Evolutionary conservation across 2,888 invertebrate genomes (phyloP), one percentile per base, ranked within the genome.

Genomic region (Andrena camellia): DNA sequence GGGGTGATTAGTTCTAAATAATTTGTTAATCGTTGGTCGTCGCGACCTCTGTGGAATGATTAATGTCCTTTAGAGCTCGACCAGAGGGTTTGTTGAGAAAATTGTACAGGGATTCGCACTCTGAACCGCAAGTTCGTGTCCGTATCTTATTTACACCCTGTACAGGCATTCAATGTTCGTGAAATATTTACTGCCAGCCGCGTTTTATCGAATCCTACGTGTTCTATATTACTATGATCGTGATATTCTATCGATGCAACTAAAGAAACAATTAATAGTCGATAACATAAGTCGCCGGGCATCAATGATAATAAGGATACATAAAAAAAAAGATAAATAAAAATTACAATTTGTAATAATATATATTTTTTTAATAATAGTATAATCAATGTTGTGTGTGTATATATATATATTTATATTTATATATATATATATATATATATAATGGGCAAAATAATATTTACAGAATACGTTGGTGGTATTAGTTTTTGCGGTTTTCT

Each of bases 391-490:
- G 90, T 88, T 89, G 90, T 90, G 88, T 90, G 85, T 88, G 88
- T 91, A 88, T 89, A 85, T 85, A 80, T 87, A 70, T 83, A 84
- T 33, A 33, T 31, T 6, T 89, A 85, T 87, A 82, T 84, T 79
- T 89, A 87, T 89, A 86, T 87, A 88, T 90, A 87, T 89, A 85
- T 83, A 72, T 88, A 80, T 74, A 81, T 89, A 88, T 90, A 84
- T 91, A 91, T 90, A 90, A 90, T 89, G 88, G 86, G 91, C 90
- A 91, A 90, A 91, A 92, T 91, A 93, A 92, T 93, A 93, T 93
- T 84, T 93, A 93, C 93, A 93, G 91, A 92, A 93, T 93, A 93
- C 90, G 91, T 92, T 91, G 90, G 57, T 92, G 91, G 92, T 91
- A 93, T 91, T 89, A 90, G 89, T 88, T 87, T 90, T 86, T 85